Evolutionary conservation across 2,797 vertebrate genomes (phyloP), one percentile per base, ranked within the genome.

Genomic region (Sitta carolinensis): DNA sequence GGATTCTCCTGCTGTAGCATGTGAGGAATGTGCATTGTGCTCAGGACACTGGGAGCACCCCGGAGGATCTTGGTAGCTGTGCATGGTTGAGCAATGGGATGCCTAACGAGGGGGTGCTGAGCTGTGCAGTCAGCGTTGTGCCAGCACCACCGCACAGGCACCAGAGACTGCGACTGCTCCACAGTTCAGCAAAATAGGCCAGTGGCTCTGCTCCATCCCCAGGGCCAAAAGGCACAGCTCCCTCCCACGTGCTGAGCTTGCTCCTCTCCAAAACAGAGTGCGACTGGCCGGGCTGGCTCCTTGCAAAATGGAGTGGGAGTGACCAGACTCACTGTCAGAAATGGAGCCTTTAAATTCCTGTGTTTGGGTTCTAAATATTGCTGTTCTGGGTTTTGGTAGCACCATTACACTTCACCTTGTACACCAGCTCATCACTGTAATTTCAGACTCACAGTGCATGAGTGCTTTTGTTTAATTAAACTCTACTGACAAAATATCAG

Each of bases 391-490:
- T 68, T 89, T 79, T 76, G 63, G 68, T 69, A 26, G 32, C 54
- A 43, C 26, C 1, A 0, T 52, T 26, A 0, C 13, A 4, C 66
- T 34, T 62, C 67, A 27, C 32, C 20, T 12, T 2, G 18, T 29
- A 16, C 26, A 12, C 40, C 9, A 2, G 42, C 50, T 92, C 43
- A 6, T 87, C 29, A 0, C 13, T 72, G 62, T 76, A 50, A 16
- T 89, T 93, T 66, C 45, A 72, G 36, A 58, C 59, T 74, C 48
- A 34, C 3, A n/a, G 64, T 43, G 61, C 63, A 40, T 0, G 5
- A 4, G 1, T 68, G 51, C 36, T 86, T 81, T 80, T 93, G 68
- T 93, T 92, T 93, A 89, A 93, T 94, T 93, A 95, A 89, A 77
- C 52, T 90, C 90, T 51, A 61, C 75, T 80, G 82, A 62, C 55